These are phyloP conservation scores for Tethya wilhelma DNA, from an alignment of 37 sponge, comb jelly and placozoan genomes.

Conservation along the genomic window DNA sequence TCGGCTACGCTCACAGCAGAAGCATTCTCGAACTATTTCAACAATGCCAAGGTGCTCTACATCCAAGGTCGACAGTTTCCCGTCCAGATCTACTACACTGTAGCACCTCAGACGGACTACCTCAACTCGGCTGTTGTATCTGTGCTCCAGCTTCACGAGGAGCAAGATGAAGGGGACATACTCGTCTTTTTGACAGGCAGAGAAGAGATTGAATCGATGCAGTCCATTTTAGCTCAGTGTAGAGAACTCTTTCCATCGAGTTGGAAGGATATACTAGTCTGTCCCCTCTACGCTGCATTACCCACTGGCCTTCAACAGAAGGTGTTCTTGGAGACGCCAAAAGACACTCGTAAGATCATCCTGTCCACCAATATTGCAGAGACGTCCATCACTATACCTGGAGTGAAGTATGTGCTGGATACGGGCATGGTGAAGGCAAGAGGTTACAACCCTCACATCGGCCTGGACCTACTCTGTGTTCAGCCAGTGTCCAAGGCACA, in stretches of 20 bases:
- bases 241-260: constrained; percentile 37
- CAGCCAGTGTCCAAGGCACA: constrained; percentile 93
- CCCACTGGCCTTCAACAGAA: constrained; percentile 79
- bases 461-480: constrained; percentile 86
- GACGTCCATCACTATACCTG: constrained; percentile 93
- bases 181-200: constrained; percentile 93
- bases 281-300: constrained; percentile 87
- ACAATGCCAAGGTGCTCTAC: constrained; percentile 87
- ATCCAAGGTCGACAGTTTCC: constrained; percentile 94
- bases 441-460: constrained; percentile 81
- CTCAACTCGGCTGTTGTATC: constrained; percentile 80
- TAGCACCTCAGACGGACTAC: constrained; percentile 85
- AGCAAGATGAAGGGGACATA: constrained; percentile 68
- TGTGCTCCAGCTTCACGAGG: constrained; percentile 87
- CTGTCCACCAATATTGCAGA: constrained; percentile 97
- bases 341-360: constrained; percentile 85
- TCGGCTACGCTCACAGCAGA: constrained; percentile 94
- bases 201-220: constrained; percentile 88
- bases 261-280: constrained; percentile 70
- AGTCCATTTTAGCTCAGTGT: constrained; percentile 48
- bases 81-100: constrained; percentile 58
- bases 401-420: constrained; percentile 90
- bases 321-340: constrained; percentile 48
- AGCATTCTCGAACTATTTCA: constrained; percentile 82
- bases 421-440: constrained; percentile 92